A percentile compares a stretch with the other conserved stretches of the same genome.
Conservation (phyloP, 1,140 invertebrate genomes). For the Eriosoma lanigerum region DNA sequence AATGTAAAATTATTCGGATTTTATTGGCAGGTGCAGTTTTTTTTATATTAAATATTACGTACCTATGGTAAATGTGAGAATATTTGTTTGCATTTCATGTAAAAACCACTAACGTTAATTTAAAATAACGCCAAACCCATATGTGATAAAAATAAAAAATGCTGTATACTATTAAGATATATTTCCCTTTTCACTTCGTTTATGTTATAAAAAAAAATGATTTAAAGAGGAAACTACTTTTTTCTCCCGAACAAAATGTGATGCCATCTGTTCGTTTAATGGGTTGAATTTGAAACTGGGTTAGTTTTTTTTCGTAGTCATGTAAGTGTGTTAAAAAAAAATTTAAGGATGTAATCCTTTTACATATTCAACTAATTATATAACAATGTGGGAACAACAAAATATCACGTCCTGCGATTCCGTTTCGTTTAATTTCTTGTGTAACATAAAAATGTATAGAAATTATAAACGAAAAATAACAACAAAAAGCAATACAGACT, state of each 20-base stretch:
- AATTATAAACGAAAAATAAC: neutral
- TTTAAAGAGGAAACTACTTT: slow-evolving; percentile 43
- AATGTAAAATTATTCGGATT: too few relatives aligned
- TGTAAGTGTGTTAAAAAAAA: slow-evolving; percentile 37
- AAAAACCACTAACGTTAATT: neutral
- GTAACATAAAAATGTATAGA: too few relatives aligned
- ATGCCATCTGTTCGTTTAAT: slow-evolving; percentile 49
- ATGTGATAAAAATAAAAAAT: neutral
- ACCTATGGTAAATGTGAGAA: neutral
- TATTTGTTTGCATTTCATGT: neutral
- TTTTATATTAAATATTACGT: neutral
- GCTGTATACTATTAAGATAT: neutral
- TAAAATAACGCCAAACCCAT: neutral
- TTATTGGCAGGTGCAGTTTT: too few relatives aligned
- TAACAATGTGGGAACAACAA: slow-evolving; percentile 33
- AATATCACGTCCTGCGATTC: neutral
- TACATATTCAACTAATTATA: slow-evolving; percentile 23
- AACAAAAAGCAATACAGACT: neutral
- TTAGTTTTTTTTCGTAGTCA: slow-evolving; percentile 3
- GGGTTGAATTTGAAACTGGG: slow-evolving; percentile 41
- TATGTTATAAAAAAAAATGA: slow-evolving; percentile 16
- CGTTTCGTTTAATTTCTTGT: neutral
- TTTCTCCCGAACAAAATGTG: slow-evolving; percentile 13
- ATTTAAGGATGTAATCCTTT: slow-evolving; percentile 35
- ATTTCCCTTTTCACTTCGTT: neutral